Evolutionary conservation across 1,140 invertebrate species (phyloP).

Genomic region (Liolophura sinensis): DNA sequence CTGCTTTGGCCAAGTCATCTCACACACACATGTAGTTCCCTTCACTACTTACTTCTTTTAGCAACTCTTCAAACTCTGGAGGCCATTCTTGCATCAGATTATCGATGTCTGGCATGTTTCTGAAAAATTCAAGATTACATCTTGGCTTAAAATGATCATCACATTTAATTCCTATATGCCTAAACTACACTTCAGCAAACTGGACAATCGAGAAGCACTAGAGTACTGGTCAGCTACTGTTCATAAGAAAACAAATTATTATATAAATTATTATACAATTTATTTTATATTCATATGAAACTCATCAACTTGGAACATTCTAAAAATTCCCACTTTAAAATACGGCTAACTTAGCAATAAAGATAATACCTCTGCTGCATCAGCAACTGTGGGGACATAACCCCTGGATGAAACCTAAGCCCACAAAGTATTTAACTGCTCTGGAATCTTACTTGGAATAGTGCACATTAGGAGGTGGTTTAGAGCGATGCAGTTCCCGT

Average conservation of each 20-base stretch:
- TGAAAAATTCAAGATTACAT: slow-evolving; percentile 57
- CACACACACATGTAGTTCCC: not conserved
- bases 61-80: slow-evolving; percentile 76
- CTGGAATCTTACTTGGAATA: slow-evolving; percentile 71
- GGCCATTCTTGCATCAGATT: slow-evolving; percentile 94
- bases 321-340: not conserved
- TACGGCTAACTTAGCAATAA: not conserved
- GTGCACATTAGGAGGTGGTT: slow-evolving; percentile 82
- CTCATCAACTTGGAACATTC: not conserved
- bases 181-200: no score
- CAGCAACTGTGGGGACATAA: not conserved
- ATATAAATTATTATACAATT: no score
- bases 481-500: slow-evolving; percentile 81
- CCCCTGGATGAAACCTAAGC: not conserved
- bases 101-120: slow-evolving; percentile 93
- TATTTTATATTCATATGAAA: not conserved
- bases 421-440: not conserved
- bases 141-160: not conserved
- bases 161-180: not conserved
- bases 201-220: no score
- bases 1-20: not conserved
- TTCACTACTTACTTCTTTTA: slow-evolving; percentile 67
- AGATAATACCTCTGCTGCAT: not conserved
- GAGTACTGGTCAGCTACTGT: not conserved
- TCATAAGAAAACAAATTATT: not conserved